Evolutionary conservation across 2,797 vertebrate genomes (phyloP), one percentile per base, ranked within the genome.

Genomic region (Gephyroberyx darwinii): DNA sequence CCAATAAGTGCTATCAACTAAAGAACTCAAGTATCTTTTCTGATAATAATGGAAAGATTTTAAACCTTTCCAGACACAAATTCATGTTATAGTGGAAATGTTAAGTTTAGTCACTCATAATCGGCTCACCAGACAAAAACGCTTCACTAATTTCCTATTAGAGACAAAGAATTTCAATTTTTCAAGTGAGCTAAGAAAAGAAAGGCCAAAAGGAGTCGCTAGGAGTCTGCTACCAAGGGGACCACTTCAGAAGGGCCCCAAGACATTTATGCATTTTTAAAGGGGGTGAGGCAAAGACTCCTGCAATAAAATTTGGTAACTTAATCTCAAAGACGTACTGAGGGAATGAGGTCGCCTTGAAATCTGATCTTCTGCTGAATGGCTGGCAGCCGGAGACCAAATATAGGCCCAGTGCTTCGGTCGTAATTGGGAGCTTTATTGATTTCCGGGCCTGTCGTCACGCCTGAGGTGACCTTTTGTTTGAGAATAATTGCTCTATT

Each of bases 401-500:
- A 91, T 80, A 81, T 76, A 85, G 86, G 75, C 74, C 65, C 69
- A 14, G 74, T 75, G 83, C 87, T 86, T 62, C 43, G 58, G 58
- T 84, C 72, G 73, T 93, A 93, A 93, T 93, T 92, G 90, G 88
- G 84, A 82, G 85, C 78, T 82, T 91, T 93, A 94, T 93, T 93
- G 93, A 92, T 94, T 93, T 91, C 90, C 75, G 77, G 85, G 81
- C 79, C 88, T 82, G 88, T 92, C 84, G 86, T 92, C 90, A 91
- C 69, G 86, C 89, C 85, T 83, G 90, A 88, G 91, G 90, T 93
- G 91, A 94, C 92, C 92, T 94, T 94, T 93, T 93, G 91, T 92
- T 92, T 91, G 89, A 93, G 89, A 93, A 92, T 92, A 93, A 94
- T 93, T 93, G 90, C 93, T 94, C 92, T 88, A 92, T 93, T 93